Evolutionary conservation across 2,797 vertebrate species (phyloP).

Genomic region (Gorsachius magnificus): DNA sequence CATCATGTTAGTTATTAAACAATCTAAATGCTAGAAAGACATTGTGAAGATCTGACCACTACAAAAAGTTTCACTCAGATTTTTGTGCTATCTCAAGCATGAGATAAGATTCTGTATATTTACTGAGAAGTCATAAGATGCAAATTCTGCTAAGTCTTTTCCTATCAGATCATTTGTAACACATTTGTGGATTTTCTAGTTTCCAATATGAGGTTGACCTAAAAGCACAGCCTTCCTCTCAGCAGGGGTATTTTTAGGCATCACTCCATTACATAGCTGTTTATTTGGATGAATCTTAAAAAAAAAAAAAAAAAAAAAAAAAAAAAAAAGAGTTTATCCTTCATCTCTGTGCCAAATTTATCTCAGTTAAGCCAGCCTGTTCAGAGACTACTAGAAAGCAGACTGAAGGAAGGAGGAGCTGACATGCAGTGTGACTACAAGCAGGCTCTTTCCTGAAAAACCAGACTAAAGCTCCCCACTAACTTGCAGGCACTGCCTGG

Average conservation of each 20-base stretch:
- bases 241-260: background rate
- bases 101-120: background rate
- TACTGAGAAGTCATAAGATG: background rate
- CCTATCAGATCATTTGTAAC: background rate
- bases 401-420: background rate
- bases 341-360: background rate
- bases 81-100: background rate
- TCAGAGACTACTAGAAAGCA: background rate
- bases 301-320: background rate
- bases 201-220: background rate
- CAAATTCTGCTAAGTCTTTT: background rate
- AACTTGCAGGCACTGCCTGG: background rate
- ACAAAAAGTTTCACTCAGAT: background rate
- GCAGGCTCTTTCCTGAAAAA: background rate
- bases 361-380: background rate
- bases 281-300: background rate
- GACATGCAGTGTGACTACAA: background rate
- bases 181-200: background rate
- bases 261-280: background rate
- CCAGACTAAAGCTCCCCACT: background rate
- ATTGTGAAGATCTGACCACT: background rate
- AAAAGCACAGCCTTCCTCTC: background rate
- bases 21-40: background rate
- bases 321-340: background rate
- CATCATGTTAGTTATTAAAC: background rate